phyloP scores from a whole-genome alignment of 1,140 invertebrate species.

The Ceratosolen solmsi region DNA sequence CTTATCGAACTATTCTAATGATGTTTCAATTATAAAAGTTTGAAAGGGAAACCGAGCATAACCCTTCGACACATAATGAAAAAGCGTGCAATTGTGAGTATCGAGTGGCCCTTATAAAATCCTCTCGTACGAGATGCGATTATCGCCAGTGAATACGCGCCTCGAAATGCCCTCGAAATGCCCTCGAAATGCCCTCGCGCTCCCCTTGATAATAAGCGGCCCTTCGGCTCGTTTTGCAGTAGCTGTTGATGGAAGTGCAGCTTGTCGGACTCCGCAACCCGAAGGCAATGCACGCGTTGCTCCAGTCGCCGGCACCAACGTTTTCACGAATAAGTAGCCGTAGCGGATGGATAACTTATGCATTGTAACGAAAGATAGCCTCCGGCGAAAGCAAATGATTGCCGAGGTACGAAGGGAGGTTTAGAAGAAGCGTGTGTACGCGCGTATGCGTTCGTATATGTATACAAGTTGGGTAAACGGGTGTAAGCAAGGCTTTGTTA shows the following conservation, averaged over 20 bases:
- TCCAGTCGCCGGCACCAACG: constrained; percentile 59
- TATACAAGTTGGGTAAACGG: constrained; percentile 41
- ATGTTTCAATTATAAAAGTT: neutral
- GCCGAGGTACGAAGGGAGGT: constrained; percentile 54
- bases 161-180: too few species aligned
- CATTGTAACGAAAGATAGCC: constrained; percentile 70
- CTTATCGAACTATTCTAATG: neutral
- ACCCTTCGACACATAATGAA: neutral
- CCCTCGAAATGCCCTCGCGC: neutral
- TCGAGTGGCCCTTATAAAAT: neutral
- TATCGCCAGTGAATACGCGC: neutral
- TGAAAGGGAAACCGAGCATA: neutral
- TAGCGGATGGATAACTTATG: constrained; percentile 71
- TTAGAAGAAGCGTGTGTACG: constrained; percentile 59
- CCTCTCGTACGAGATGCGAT: constrained; percentile 19
- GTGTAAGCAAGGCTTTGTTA: constrained; percentile 69
- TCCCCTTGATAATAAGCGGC: neutral
- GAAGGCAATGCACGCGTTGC: constrained; percentile 51
- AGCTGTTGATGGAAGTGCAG: constrained; percentile 54
- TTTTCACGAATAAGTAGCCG: constrained; percentile 71
- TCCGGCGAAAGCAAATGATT: constrained; percentile 71
- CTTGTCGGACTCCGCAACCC: constrained; percentile 50
- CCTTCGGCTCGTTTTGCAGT: too few species aligned
- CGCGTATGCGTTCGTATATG: constrained; percentile 31
- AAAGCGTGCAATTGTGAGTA: neutral